Base-by-base conservation (phyloP, 2,888 invertebrate species). In the Dorcus hopei region DNA sequence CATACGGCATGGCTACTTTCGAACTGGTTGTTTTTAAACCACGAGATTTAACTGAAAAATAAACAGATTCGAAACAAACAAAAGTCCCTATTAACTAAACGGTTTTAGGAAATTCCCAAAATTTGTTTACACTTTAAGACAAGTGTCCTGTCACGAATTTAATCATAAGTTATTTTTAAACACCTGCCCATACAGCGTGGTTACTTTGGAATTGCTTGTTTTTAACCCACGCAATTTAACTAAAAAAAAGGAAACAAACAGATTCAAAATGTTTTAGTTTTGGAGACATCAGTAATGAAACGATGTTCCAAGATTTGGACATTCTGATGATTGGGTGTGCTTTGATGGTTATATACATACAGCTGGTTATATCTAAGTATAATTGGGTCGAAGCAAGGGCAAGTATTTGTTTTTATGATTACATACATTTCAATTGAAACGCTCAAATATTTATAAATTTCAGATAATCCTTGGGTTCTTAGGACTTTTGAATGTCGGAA, bases 331-430 rank as follows among this genome's bases (percentile, higher is more conserved):
- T 86, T 57, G 92, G 92, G 49, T 85, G 87, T 61, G 63, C 83
- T 42, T 74, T 91, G 49, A 90, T 92, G 86, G 87, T 90, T 68
- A 69, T 89, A 41, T 93, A 91, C 71, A 87, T 93, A 43, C 82
- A 86, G 64, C 76, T 88, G 64, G 87, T 88, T 62, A 79, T 92
- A 54, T 91, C 91, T 7, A 85, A 87, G 71, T 88, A 81, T 73
- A 91, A 90, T 74, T 86, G 87, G 82, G 78, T 91, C 23, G 90
- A 91, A 77, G 83, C 87, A 63, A 83, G 87, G 74, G 87, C 87
- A 79, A 78, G 79, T 73, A 48, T 39, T 33, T 47, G 14, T 41
- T 39, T 50, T 26, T 38, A 14, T 52, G n/a, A n/a, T 42, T 39
- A 19, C 11, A 26, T 43, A 26, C 38, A 33, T 48, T 52, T 9